Evolutionary conservation across 2,888 invertebrate species (phyloP).

Genomic region (Drosophila cognata): DNA sequence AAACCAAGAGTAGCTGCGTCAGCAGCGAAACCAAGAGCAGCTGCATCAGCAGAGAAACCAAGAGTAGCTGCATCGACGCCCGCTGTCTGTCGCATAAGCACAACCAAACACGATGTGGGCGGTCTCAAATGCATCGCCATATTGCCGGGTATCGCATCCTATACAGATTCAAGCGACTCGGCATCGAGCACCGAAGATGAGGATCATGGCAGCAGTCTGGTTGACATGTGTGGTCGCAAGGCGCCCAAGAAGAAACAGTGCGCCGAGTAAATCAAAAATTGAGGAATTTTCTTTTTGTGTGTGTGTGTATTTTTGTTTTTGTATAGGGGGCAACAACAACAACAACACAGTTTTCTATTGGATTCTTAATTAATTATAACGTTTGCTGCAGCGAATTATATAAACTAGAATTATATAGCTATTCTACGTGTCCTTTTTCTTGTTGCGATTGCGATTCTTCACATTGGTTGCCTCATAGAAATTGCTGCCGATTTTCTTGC

Average conservation of each 20-base stretch:
- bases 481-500: conserved; percentile 94
- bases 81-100: conserved; percentile 27
- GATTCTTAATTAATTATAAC: conserved; percentile 56
- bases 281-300: conserved; percentile 2
- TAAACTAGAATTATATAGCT: conserved; percentile 56
- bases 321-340: conserved; percentile 6
- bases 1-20: background rate
- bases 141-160: conserved; percentile 93
- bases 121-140: conserved; percentile 90
- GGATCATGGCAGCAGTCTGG: conserved; percentile 65
- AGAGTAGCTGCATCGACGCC: background rate
- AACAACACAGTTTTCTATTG: conserved; percentile 38
- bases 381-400: conserved; percentile 45
- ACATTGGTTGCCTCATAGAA: conserved; percentile 96
- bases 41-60: background rate
- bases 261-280: conserved; percentile 46
- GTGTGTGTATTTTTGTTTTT: conserved; percentile 15
- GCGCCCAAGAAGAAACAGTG: conserved; percentile 66
- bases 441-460: conserved; percentile 93
- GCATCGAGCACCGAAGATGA: conserved; percentile 88
- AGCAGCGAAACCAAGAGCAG: background rate
- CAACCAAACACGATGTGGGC: conserved; percentile 77
- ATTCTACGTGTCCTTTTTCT: conserved; percentile 85
- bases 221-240: conserved; percentile 82
- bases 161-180: conserved; percentile 90